Base-by-base conservation (phyloP, 2,797 vertebrate genomes). In the Catharus ustulatus region DNA sequence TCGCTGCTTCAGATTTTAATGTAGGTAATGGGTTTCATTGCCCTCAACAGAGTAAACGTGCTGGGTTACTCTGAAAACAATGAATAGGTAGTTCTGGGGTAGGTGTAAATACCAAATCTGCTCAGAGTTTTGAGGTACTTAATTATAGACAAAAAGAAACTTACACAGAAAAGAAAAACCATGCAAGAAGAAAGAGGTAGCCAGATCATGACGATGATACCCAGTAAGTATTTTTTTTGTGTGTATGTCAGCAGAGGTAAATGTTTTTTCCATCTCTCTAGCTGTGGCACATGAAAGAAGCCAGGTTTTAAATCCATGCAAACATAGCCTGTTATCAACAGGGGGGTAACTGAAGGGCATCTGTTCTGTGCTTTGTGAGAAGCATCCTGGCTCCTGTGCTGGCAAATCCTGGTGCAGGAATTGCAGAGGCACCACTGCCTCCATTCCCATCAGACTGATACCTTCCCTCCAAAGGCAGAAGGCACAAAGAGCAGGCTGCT, bases 1-100 rank as follows among this genome's bases (percentile, higher is more conserved):
- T 94, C 27, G 87, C 89, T 89, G 59, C 89, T 84, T 84, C 1
- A 5, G 78, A 42, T 91, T 93, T 94, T 72, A 89, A 87, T n/a
- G 80, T 62, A 38, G 46, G 85, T 43, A 95, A 90, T 90, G 74
- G 75, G 61, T 84, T 84, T 67, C 59, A 38, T 13, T 88, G 76
- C 89, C 85, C 85, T 61, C 80, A 74, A 76, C 55, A 69, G 40
- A 63, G 57, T 16, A 48, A 78, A 73, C 0, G 9, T 3, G 24
- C 45, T 24, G 48, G 11, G 40, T 73, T 79, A 43, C 32, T 68
- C 67, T 79, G 77, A 67, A 68, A 93, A 58, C 36, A 76, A 13
- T 72, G 64, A 64, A 43, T 12, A 67, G 45, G n/a, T n/a, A 30
- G 9, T 38, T 59, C 80, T 64, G 2, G 18, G 38, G 58, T 71